Evolutionary conservation across 64 coral and sea anemone genomes (phyloP).

Genomic region (Pocillopora damicornis): DNA sequence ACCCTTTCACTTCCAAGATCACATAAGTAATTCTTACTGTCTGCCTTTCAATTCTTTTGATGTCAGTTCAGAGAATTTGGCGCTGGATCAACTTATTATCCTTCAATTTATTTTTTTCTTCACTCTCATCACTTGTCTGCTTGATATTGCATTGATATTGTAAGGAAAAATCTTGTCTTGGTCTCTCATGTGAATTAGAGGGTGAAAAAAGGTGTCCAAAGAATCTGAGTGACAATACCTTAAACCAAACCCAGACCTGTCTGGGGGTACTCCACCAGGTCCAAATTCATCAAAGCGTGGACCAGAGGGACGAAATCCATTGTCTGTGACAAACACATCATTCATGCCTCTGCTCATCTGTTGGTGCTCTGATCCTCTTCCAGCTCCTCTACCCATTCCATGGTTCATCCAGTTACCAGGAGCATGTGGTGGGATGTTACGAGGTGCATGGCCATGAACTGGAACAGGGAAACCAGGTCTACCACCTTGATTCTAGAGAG

Average conservation of each 20-base stretch:
- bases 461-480: constrained; percentile 33
- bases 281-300: constrained; percentile 61
- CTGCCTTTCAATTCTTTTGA: too few species aligned
- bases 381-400: constrained; percentile 14
- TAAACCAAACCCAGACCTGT: constrained; percentile 55
- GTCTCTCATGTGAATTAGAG: too few species aligned
- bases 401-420: constrained; percentile 60
- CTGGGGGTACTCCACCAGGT: constrained; percentile 26
- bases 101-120: too few species aligned
- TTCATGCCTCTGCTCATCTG: constrained; percentile 65
- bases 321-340: constrained; percentile 86
- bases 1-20: too few species aligned
- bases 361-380: constrained; percentile 24
- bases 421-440: constrained; percentile 68
- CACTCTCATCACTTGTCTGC: too few species aligned
- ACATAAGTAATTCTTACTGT: too few species aligned
- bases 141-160: too few species aligned
- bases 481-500: neutral
- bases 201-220: too few species aligned
- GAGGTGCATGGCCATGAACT: constrained; percentile 8
- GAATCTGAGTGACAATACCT: constrained; percentile 38
- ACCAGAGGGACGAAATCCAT: constrained; percentile 45
- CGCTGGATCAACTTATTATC: too few species aligned
- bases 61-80: too few species aligned
- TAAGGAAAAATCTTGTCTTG: neutral